phyloP scores from a whole-genome alignment of 2,888 invertebrate species.

The Margaritifera margaritifera region DNA sequence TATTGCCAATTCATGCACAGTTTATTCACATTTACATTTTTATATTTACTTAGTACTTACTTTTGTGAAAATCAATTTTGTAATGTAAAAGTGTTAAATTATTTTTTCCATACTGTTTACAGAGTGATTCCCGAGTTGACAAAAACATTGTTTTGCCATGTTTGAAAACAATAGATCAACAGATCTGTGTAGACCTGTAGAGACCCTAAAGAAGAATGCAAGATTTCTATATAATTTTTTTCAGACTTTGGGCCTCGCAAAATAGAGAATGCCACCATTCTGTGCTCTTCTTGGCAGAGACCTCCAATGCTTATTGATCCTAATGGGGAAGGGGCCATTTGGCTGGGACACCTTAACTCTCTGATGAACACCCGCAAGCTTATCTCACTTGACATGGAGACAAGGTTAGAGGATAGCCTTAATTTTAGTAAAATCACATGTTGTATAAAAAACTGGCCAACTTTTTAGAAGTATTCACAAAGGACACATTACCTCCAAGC shows the following conservation, averaged over 20 bases:
- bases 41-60: no score
- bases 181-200: not conserved
- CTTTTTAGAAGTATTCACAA: not conserved
- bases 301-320: slow-evolving; percentile 71
- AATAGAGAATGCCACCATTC: slow-evolving; percentile 71
- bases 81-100: no score
- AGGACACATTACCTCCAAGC: not conserved
- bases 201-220: no score
- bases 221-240: slow-evolving; percentile 2
- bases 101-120: no score
- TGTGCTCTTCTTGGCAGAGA: slow-evolving; percentile 68
- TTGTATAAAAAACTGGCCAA: not conserved
- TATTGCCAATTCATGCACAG: no score
- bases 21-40: no score
- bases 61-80: no score
- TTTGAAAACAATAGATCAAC: not conserved
- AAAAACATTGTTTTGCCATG: not conserved
- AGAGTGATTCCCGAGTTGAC: no score
- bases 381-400: slow-evolving; percentile 66
- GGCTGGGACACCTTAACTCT: slow-evolving; percentile 58
- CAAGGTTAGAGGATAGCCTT: slow-evolving; percentile 51
- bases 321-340: slow-evolving; percentile 61
- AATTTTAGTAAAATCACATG: not conserved
- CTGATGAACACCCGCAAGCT: slow-evolving; percentile 54
- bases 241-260: slow-evolving; percentile 68